A percentile compares a stretch with the other conserved stretches of the same genome.
Conservation (phyloP, 2,113 vertebrate species). For the Perca fluviatilis region DNA sequence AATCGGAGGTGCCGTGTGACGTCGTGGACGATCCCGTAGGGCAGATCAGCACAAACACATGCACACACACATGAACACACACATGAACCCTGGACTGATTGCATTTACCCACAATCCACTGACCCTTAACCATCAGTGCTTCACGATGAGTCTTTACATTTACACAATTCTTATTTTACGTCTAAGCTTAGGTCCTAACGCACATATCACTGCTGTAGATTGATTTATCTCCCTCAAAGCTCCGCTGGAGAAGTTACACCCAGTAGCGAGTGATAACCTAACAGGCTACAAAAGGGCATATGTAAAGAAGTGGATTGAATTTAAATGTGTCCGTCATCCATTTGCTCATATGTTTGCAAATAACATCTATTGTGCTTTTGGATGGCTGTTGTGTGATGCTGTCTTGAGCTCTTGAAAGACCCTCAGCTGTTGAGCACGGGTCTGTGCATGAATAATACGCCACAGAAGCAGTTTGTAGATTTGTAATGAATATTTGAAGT, state of each 20-base stretch:
- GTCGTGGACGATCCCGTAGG: no score
- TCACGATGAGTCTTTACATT: neutral
- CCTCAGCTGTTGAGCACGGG: neutral
- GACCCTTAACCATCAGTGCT: neutral
- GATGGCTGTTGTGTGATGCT: neutral
- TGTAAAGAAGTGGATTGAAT: neutral
- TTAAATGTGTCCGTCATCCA: slow-evolving; percentile 12
- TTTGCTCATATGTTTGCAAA: slow-evolving; percentile 11
- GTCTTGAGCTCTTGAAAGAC: neutral
- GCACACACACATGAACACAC: slow-evolving; percentile 6
- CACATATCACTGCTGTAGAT: neutral
- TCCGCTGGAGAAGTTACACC: neutral
- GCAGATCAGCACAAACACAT: slow-evolving; percentile 33
- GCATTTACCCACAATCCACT: neutral
- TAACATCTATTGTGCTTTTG: neutral
- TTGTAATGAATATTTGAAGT: slow-evolving; percentile 66
- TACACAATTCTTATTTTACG: neutral
- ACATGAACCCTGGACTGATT: neutral
- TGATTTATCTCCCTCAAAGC: neutral
- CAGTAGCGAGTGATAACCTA: neutral
- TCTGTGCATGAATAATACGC: slow-evolving; percentile 21
- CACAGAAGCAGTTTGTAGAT: slow-evolving; percentile 10
- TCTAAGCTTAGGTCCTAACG: neutral
- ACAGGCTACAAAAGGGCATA: neutral
- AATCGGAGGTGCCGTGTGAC: no score